phyloP scores from a whole-genome alignment of 1,140 invertebrate genomes.

The Spodoptera litura region DNA sequence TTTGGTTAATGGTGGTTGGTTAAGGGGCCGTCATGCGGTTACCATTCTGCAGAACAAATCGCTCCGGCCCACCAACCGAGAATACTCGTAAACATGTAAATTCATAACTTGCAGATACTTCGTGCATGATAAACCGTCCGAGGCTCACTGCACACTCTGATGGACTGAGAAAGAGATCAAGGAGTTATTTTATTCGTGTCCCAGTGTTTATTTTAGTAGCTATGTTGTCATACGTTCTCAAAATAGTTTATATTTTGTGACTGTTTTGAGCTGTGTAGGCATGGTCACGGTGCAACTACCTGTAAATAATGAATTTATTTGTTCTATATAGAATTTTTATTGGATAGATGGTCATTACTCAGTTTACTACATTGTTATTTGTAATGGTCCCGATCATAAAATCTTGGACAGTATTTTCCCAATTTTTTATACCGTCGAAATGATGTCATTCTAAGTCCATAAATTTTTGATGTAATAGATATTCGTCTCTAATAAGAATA shows the following conservation, averaged over 20 bases:
- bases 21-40: slow-evolving; percentile 74
- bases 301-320: background rate
- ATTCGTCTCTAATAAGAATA: slow-evolving; percentile 31
- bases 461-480: slow-evolving; percentile 26
- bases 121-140: slow-evolving; percentile 64
- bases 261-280: too few relatives aligned
- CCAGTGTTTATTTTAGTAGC: background rate
- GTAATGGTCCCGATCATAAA: background rate
- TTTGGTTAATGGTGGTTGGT: slow-evolving; percentile 74
- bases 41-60: slow-evolving; percentile 76
- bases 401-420: too few relatives aligned
- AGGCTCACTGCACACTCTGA: slow-evolving; percentile 37
- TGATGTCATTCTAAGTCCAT: slow-evolving; percentile 14
- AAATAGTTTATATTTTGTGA: too few relatives aligned
- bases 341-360: background rate
- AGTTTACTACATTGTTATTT: too few relatives aligned
- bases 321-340: too few relatives aligned
- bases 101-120: slow-evolving; percentile 72
- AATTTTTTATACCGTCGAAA: background rate
- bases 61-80: slow-evolving; percentile 74
- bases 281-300: background rate
- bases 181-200: slow-evolving; percentile 4
- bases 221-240: too few relatives aligned
- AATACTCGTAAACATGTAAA: slow-evolving; percentile 77
- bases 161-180: slow-evolving; percentile 32